Percentiles rank a stretch among this genome's conserved stretches.
Evolutionary conservation across 2,113 vertebrate species (phyloP).

Genomic region (Hypocryptadius cinnamomeus): DNA sequence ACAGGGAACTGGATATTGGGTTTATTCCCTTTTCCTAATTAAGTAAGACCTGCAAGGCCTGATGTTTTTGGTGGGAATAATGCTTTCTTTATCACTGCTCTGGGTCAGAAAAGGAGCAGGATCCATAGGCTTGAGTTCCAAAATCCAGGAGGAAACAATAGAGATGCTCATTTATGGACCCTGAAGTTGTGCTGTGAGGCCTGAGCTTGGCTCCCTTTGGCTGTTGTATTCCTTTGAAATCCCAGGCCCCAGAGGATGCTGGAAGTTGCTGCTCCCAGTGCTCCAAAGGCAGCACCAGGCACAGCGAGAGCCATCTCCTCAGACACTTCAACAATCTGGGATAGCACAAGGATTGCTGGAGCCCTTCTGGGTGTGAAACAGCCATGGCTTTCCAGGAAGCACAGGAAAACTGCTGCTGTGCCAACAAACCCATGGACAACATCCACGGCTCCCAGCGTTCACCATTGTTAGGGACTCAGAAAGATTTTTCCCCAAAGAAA

Average conservation of each 20-base stretch:
- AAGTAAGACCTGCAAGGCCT: neutral
- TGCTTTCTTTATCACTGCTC: neutral
- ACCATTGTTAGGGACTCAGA: neutral
- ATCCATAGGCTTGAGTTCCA: neutral
- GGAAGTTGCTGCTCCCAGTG: neutral
- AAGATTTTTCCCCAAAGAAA: neutral
- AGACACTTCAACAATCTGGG: neutral
- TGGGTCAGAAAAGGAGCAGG: neutral
- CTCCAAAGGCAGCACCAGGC: neutral
- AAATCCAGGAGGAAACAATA: neutral
- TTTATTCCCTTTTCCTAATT: slow-evolving; percentile 16
- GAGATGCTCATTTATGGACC: neutral
- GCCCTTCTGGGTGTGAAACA: slow-evolving; percentile 40
- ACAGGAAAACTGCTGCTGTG: neutral
- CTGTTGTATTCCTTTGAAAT: neutral
- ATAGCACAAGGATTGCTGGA: neutral
- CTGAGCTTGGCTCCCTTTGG: neutral
- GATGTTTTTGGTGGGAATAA: neutral
- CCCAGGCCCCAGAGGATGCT: neutral
- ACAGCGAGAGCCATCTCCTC: neutral
- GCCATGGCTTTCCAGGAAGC: neutral
- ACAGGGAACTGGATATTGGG: neutral
- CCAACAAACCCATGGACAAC: slow-evolving; percentile 34
- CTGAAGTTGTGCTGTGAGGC: neutral
- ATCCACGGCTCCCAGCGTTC: neutral